Conservation (phyloP, 2,113 vertebrate genomes). For the Romanogobio albipinnatus region DNA sequence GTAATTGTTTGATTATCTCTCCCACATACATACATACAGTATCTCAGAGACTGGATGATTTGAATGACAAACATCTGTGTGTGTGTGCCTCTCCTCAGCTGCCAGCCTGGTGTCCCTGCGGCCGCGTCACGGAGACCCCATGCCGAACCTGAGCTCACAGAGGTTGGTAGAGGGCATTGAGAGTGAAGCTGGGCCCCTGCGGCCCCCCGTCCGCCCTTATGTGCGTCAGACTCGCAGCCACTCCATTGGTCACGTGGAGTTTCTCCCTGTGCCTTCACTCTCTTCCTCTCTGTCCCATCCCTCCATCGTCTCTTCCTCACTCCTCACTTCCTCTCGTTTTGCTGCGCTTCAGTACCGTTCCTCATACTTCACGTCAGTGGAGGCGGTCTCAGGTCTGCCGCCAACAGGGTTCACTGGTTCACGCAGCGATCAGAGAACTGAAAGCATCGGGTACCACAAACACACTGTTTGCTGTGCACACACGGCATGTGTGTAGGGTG, state of each 20-base stretch:
- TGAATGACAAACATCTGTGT: background rate
- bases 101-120: constrained; percentile 82
- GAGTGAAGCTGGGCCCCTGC: constrained; percentile 58
- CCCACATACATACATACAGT: background rate
- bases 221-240: constrained; percentile 84
- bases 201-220: constrained; percentile 69
- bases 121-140: constrained; percentile 83
- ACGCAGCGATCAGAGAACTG: constrained; percentile 69
- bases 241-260: constrained; percentile 85
- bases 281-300: constrained; percentile 67
- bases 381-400: constrained; percentile 75
- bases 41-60: background rate
- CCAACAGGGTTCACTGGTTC: constrained; percentile 78
- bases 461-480: background rate
- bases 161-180: constrained; percentile 90
- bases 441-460: constrained; percentile 84
- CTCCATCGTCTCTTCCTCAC: constrained; percentile 47
- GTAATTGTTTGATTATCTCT: background rate
- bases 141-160: constrained; percentile 82
- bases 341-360: constrained; percentile 79
- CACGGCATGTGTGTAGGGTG: background rate
- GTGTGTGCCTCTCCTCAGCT: constrained; percentile 70
- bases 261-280: constrained; percentile 66
- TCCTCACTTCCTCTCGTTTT: constrained; percentile 45
- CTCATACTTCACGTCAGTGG: constrained; percentile 82